phyloP scores from a whole-genome alignment of 2,797 vertebrate genomes.

The Hippopotamyrus pictus region DNA sequence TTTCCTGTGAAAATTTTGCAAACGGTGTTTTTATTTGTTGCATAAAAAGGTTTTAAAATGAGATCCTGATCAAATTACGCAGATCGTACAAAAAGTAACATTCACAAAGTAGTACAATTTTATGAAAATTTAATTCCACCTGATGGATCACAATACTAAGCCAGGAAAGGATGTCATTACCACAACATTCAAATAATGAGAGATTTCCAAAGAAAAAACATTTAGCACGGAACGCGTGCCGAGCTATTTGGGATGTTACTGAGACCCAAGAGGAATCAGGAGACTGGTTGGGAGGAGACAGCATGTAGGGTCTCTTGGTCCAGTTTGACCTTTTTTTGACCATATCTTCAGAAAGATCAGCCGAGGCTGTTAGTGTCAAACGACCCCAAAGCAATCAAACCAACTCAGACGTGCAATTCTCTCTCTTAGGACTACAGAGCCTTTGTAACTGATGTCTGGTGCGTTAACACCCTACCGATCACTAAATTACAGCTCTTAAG shows the following conservation, averaged over 20 bases:
- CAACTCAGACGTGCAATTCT: background rate
- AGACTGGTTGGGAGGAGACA: background rate
- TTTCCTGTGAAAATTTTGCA: constrained; percentile 66
- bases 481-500: background rate
- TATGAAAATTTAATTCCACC: constrained; percentile 40
- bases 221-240: background rate
- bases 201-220: background rate
- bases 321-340: background rate
- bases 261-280: background rate
- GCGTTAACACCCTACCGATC: background rate
- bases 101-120: constrained; percentile 45
- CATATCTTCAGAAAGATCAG: background rate
- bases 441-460: background rate
- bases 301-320: background rate
- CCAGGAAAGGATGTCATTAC: constrained; percentile 22
- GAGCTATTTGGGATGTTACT: background rate
- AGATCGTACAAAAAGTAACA: constrained; percentile 62
- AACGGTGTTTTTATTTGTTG: constrained; percentile 54
- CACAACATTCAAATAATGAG: background rate
- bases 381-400: background rate
- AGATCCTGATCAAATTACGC: constrained; percentile 58
- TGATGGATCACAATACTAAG: constrained; percentile 44
- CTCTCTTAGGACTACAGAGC: background rate
- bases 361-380: background rate
- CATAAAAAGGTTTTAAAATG: constrained; percentile 70